These are phyloP conservation scores for Temnothorax ravouxi DNA, from an alignment of 2,888 invertebrate genomes.

Conservation along the genomic window DNA sequence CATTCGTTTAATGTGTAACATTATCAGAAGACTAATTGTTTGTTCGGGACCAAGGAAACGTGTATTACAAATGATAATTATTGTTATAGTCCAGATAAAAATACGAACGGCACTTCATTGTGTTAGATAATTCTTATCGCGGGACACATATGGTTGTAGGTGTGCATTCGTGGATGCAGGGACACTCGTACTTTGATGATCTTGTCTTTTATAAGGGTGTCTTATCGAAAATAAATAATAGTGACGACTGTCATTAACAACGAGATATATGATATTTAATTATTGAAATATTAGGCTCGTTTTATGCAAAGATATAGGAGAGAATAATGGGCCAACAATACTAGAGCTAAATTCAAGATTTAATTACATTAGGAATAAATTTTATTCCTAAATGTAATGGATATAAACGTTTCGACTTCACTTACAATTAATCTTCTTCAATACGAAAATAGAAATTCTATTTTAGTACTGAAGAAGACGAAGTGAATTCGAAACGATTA, in stretches of 20 bases:
- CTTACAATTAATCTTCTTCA: too few relatives aligned
- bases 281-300: too few relatives aligned
- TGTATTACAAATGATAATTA: neutral
- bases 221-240: neutral
- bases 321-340: too few relatives aligned
- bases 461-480: too few relatives aligned
- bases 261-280: neutral
- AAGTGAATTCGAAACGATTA: too few relatives aligned
- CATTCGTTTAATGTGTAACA: neutral
- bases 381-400: too few relatives aligned
- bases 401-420: too few relatives aligned
- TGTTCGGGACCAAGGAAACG: neutral
- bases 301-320: too few relatives aligned
- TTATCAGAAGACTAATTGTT: conserved; percentile 2
- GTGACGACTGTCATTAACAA: too few relatives aligned
- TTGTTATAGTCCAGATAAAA: conserved; percentile 7
- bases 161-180: neutral
- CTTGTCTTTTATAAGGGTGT: neutral
- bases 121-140: conserved; percentile 6
- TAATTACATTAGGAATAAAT: too few relatives aligned
- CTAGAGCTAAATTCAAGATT: too few relatives aligned
- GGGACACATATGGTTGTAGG: neutral
- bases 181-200: neutral
- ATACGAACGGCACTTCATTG: neutral
- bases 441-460: too few relatives aligned